These are phyloP conservation scores for Saguinus imperator DNA, from an alignment of 2,113 vertebrate species.

Conservation along the genomic window DNA sequence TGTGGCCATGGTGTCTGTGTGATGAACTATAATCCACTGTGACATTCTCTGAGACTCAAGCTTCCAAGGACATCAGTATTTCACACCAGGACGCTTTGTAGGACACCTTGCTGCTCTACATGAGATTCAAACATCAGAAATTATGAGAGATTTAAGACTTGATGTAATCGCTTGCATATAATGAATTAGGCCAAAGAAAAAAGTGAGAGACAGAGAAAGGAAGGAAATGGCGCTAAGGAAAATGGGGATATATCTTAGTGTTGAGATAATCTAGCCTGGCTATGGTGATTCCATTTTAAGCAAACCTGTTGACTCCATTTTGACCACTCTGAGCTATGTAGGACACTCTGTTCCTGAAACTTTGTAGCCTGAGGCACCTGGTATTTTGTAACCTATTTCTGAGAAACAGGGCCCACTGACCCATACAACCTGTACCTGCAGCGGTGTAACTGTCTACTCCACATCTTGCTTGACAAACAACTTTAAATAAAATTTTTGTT, in stretches of 20 bases:
- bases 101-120: constrained; percentile 14
- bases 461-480: no score
- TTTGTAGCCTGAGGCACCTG: no score
- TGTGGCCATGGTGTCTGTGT: not conserved
- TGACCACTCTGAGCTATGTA: no score
- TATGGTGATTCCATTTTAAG: no score
- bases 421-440: no score
- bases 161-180: constrained; percentile 27
- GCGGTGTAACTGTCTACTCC: no score
- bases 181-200: constrained; percentile 23
- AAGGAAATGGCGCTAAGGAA: not conserved
- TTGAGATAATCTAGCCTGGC: no score
- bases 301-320: no score
- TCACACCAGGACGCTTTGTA: constrained; percentile 53
- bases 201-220: not conserved
- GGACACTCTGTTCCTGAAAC: no score
- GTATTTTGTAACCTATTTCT: no score
- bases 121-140: constrained; percentile 60
- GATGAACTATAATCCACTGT: constrained; percentile 5
- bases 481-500: no score
- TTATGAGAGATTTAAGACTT: constrained; percentile 43
- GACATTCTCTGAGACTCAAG: constrained; percentile 34
- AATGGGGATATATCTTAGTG: not conserved
- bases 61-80: constrained; percentile 43
- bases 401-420: no score